Conservation (phyloP, 2,888 invertebrate genomes). For the Scaptomyza parva region DNA sequence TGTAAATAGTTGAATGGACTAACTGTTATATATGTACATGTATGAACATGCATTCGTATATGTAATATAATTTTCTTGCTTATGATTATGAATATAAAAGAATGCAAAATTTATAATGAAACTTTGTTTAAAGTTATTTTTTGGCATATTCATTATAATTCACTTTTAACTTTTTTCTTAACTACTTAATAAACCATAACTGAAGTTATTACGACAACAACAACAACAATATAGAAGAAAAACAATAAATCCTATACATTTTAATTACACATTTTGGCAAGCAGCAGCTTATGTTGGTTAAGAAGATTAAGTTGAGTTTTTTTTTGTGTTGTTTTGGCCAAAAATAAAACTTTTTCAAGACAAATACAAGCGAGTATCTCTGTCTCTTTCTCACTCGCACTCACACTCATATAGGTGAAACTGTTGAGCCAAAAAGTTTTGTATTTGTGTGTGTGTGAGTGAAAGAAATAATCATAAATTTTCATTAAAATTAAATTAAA, state of each 20-base stretch:
- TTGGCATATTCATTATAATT: too few relatives aligned
- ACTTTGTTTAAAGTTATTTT: too few relatives aligned
- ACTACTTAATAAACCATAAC: neutral
- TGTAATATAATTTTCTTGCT: neutral
- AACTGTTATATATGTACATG: neutral
- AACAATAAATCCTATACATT: slow-evolving; percentile 17
- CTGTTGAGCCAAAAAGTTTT: slow-evolving; percentile 9
- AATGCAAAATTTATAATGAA: too few relatives aligned
- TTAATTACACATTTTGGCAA: slow-evolving; percentile 52
- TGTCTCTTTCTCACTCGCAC: too few relatives aligned
- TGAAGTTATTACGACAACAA: too few relatives aligned
- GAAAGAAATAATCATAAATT: slow-evolving; percentile 79
- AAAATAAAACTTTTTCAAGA: slow-evolving; percentile 60
- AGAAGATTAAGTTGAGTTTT: slow-evolving; percentile 47
- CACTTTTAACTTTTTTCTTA: neutral
- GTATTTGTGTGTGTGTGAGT: slow-evolving; percentile 46
- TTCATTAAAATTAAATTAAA: slow-evolving; percentile 80
- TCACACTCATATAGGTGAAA: neutral
- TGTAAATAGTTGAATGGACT: neutral
- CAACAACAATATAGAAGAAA: too few relatives aligned
- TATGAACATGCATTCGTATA: too few relatives aligned
- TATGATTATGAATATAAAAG: neutral
- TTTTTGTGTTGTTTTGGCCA: too few relatives aligned
- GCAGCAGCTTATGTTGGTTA: slow-evolving; percentile 40
- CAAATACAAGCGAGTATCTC: slow-evolving; percentile 46